Evolutionary conservation across 1,140 invertebrate species (phyloP), one percentile per base, ranked within the genome.

Genomic region (Thaumatotibia leucotreta): DNA sequence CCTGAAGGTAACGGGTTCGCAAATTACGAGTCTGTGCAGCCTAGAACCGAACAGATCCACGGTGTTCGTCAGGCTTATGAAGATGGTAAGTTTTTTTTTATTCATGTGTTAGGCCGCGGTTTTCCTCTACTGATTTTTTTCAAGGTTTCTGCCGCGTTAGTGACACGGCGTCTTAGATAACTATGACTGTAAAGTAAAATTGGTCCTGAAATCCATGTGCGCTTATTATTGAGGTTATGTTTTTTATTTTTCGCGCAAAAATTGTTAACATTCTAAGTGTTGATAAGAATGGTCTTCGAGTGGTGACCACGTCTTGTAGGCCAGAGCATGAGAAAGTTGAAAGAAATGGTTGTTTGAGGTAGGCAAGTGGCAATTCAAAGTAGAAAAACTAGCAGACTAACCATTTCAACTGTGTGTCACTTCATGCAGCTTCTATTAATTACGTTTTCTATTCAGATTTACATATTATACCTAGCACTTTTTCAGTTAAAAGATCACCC

Each of bases 41-140:
- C 64, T 24, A 66, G 69, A 61, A 39, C 61, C 0, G 32, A 64
- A 11, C 66, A 68, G 54, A 67, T 61, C 17, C 64, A 65, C 11
- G 75, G 79, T 1, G 70, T 88, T 5, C 74, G 70, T 39, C 72
- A 82, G 64, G 83, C 85, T 6, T 88, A 80, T 62, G 58, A 75
- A 33, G 65, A 83, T 68, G 85, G 85, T 88, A 71, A 82, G 80
- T 32, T 49, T 35, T 45, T 31, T 24, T 65, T 61, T 68, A 68
- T 73, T 64, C 61, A 31, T 27, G 11, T 17, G 3, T 27, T 58
- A 58, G 23, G 14, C 23, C 29, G 52, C 23, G 24, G 52, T 58
- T 27, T 14, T n/a, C 23, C 23, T 11, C 11, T 39, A n/a, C n/a
- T n/a, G 11, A 10, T 27, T 58, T 58, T 45, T 24, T 24, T 14